Base-by-base conservation (phyloP, 2,888 invertebrate species). In the Coelopa pilipes region DNA sequence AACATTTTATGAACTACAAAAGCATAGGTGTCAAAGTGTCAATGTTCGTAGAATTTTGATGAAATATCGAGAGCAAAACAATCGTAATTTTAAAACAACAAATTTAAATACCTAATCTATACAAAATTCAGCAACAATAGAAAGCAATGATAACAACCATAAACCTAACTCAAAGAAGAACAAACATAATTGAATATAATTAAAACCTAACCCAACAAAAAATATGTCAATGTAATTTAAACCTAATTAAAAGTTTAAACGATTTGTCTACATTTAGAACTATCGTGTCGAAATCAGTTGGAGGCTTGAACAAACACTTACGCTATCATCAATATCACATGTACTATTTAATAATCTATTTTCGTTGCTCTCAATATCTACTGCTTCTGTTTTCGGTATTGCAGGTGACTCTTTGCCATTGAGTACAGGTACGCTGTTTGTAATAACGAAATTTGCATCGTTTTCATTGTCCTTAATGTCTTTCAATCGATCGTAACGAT, bases 321-420 rank as follows among this genome's bases (percentile, higher is more conserved):
- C 81, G 79, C 80, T 80, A 76, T 81, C 81, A 73, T 79, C 78
- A 78, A 74, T 77, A 73, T 79, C 79, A 74, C 77, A 75, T 62
- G 76, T 66, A 76, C 75, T 78, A 74, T 77, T 78, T 21, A 75
- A 70, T 17, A 70, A 57, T 55, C 66, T 71, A 34, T 66, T 55
- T 45, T 72, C 62, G 24, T 74, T 75, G 49, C 55, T 67, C n/a
- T 67, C 69, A 49, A 50, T 47, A 17, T 65, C 63, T 13, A n/a
- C n/a, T 46, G 66, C 15, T 55, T 73, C 63, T 50, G n/a, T 34
- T 57, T 47, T 49, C 9, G 19, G n/a, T 5, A 15, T 46, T 60
- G 62, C 34, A 12, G 50, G 15, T 11, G 63, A 34, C 34, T 34
- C 34, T 45, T 10, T 69, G 67, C 24, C 19, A 45, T 53, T 55